Base-by-base conservation (phyloP, 2,113 vertebrate species). In the Pungitius pungitius region DNA sequence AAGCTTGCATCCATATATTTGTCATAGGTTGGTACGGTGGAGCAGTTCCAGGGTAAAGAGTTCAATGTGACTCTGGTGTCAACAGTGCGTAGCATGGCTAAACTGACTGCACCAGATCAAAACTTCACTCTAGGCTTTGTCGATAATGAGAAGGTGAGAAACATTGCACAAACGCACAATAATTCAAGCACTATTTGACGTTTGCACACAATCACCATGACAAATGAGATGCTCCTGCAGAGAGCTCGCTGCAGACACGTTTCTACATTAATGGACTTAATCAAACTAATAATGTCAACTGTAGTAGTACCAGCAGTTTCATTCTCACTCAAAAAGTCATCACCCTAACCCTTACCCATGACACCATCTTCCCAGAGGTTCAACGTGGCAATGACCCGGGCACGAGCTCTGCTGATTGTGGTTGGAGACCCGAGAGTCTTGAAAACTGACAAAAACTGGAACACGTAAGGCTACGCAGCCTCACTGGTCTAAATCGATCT, bases 1-100 rank as follows among this genome's bases (percentile, higher is more conserved):
- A 3, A 13, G 22, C 15, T 37, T 20, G 6, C 49, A 52, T 71
- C 52, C 73, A 18, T 77, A 6, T 75, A 6, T 42, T 80, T 73
- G 77, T 42, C 35, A 52, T 20, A 97, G 96, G 94, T 98, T 86
- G 96, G 96, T 20, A 95, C 95, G 0, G 96, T 98, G 78, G 97
- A 98, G 69, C 89, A 95, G 74, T 98, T 98, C 90, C 95, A 97
- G 86, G 96, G 96, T 42, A 95, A 96, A 85, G 96, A 97, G 63
- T 92, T 94, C 14, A 93, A 85, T 0, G 86, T 96, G 73, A 93
- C 96, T 78, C 85, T 98, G 66, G 92, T 97, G 87, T 96, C 96
- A 39, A 93, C 95, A 0, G 96, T 97, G 54, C 94, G 96, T 18
- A 96, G 96, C 89, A 87, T 72, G 83, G 81, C 79, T 26, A 80